A percentile compares a stretch with the other conserved stretches of the same genome.
Conservation (phyloP, 2,113 vertebrate genomes). For the Corythaeola cristata region DNA sequence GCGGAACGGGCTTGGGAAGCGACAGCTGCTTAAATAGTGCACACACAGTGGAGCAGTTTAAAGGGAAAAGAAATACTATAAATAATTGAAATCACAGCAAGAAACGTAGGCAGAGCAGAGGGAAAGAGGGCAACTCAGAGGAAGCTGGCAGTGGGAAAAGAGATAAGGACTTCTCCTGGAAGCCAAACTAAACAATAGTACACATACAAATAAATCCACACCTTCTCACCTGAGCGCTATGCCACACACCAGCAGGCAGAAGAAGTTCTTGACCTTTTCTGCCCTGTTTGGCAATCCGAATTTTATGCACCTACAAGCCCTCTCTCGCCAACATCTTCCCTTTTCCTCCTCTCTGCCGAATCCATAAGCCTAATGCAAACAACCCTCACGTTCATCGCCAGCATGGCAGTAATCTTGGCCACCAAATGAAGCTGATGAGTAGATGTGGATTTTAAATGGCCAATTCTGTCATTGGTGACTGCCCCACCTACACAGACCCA, state of each 20-base stretch:
- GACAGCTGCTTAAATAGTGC: neutral
- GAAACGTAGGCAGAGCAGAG: slow-evolving; percentile 14
- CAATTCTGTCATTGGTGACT: neutral
- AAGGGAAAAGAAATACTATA: slow-evolving; percentile 24
- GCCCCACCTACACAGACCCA: neutral
- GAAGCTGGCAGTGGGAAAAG: neutral
- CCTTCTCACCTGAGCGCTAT: fast-evolving
- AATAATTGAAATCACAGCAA: slow-evolving; percentile 44
- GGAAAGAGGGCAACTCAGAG: neutral
- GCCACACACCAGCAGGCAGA: neutral
- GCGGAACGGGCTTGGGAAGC: neutral
- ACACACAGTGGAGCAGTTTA: neutral
- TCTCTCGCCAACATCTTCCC: neutral
- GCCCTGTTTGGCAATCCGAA: neutral
- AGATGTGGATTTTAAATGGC: neutral
- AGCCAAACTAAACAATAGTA: neutral
- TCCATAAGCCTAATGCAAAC: neutral
- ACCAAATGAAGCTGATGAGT: neutral
- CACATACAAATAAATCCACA: neutral
- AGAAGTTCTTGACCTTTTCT: neutral
- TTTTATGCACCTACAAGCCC: neutral
- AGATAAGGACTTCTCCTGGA: neutral
- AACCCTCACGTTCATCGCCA: fast-evolving
- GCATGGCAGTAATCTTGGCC: neutral
- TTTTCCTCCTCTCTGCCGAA: neutral